A percentile compares a stretch with the other conserved stretches of the same genome.
These are phyloP conservation scores for Machaerirhynchus nigripectus DNA, from an alignment of 2,113 vertebrate genomes.

Conservation along the genomic window DNA sequence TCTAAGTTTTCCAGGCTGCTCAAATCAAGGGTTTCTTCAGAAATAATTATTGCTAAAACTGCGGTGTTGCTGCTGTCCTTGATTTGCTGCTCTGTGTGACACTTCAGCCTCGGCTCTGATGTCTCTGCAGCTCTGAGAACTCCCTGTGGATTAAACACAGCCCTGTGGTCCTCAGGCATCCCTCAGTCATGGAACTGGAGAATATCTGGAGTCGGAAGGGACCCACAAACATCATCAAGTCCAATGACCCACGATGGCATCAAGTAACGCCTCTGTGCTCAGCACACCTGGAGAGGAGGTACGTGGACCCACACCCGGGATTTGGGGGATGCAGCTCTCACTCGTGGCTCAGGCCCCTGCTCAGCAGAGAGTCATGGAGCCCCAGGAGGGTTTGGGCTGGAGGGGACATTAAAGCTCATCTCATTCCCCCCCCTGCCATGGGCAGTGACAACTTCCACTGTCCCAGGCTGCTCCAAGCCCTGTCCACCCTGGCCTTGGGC, in stretches of 20 bases:
- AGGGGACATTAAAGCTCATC: background rate
- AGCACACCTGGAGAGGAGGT: background rate
- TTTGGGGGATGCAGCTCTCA: background rate
- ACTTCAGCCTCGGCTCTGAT: background rate
- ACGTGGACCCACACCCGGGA: background rate
- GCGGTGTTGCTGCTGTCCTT: background rate
- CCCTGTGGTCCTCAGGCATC: background rate
- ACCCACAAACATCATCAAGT: background rate
- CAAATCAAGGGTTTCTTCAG: background rate
- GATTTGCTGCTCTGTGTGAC: background rate
- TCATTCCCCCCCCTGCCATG: accelerated
- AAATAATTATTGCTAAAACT: background rate
- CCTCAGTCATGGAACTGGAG: background rate
- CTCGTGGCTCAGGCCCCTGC: background rate
- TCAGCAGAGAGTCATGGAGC: background rate
- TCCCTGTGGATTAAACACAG: background rate
- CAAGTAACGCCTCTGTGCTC: background rate
- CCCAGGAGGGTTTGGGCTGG: background rate
- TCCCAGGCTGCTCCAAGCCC: background rate
- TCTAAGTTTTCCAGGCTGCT: background rate
- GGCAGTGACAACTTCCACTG: accelerated
- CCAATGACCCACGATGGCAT: accelerated
- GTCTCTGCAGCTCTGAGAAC: background rate
- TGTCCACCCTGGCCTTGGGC: accelerated
- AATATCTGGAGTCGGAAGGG: background rate